phyloP scores from a whole-genome alignment of 2,888 invertebrate species.

The Xiphydria camelus region DNA sequence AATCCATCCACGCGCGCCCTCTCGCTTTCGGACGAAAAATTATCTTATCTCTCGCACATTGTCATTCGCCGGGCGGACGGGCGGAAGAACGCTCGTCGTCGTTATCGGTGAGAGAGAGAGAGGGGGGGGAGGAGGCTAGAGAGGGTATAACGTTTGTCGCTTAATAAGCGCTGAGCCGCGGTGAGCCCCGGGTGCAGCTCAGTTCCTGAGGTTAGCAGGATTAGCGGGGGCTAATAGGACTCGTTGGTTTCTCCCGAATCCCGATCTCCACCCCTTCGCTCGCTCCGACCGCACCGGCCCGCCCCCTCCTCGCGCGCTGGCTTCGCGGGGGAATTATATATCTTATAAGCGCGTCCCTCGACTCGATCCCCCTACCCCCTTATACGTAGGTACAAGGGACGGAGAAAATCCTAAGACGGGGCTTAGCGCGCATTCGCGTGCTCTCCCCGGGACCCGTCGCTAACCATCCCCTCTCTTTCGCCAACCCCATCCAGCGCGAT shows the following conservation, averaged over 20 bases:
- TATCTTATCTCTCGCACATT: conserved; percentile 25
- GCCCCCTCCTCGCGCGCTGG: neutral
- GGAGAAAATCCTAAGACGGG: conserved; percentile 17
- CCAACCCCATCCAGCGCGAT: conserved; percentile 23
- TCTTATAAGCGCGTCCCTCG: conserved; percentile 11
- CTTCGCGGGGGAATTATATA: conserved; percentile 12
- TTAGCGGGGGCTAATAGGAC: conserved; percentile 17
- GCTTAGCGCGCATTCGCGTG: conserved; percentile 12
- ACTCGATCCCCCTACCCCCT: neutral
- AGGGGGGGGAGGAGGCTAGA: conserved; percentile 8
- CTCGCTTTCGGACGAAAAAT: conserved; percentile 30
- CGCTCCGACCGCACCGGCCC: neutral
- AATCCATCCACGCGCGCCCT: too few species aligned
- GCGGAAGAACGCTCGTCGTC: conserved; percentile 8
- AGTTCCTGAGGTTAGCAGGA: conserved; percentile 17
- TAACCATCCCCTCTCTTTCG: too few species aligned
- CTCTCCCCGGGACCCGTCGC: conserved; percentile 4
- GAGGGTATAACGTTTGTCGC: conserved; percentile 25
- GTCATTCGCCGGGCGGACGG: conserved; percentile 20
- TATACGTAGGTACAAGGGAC: neutral
- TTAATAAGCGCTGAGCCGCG: conserved; percentile 28
- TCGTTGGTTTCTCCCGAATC: conserved; percentile 8
- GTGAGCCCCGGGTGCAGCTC: conserved; percentile 14
- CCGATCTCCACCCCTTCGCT: conserved; percentile 6
- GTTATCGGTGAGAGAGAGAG: conserved; percentile 8